These are phyloP conservation scores for Heliopora coerulea DNA, from an alignment of 92 coral and sea anemone genomes.

Conservation along the genomic window DNA sequence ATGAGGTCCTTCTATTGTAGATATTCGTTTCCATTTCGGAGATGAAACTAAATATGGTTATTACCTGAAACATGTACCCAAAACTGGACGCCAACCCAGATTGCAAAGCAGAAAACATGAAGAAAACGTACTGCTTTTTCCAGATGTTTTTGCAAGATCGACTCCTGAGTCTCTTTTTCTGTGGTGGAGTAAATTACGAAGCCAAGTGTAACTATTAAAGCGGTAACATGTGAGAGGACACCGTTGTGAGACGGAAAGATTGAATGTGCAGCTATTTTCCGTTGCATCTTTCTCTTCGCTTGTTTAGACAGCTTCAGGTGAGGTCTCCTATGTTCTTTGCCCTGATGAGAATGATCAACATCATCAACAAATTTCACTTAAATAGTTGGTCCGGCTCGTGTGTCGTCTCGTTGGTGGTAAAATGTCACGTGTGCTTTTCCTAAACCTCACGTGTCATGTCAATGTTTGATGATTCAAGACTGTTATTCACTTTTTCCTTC, in stretches of 20 bases:
- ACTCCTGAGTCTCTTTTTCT: neutral
- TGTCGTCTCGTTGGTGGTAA: too few relatives aligned
- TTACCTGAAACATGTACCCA: slow-evolving; percentile 42
- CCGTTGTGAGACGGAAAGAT: slow-evolving; percentile 29
- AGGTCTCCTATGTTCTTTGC: neutral
- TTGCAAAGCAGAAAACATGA: slow-evolving; percentile 20
- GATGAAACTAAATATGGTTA: too few relatives aligned
- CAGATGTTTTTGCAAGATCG: neutral
- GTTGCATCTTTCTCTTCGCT: neutral
- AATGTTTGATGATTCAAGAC: too few relatives aligned
- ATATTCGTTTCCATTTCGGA: too few relatives aligned
- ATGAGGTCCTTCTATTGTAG: too few relatives aligned
- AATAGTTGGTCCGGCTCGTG: neutral
- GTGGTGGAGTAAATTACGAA: slow-evolving; percentile 15
- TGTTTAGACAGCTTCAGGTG: neutral
- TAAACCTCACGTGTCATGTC: too few relatives aligned
- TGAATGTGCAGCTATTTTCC: slow-evolving; percentile 15
- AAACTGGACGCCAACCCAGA: slow-evolving; percentile 30
- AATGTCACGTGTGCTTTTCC: too few relatives aligned
- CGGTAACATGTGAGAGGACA: slow-evolving; percentile 11
- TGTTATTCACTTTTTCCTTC: too few relatives aligned
- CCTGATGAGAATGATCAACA: neutral
- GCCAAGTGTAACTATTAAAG: slow-evolving; percentile 10
- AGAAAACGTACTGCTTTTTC: neutral
- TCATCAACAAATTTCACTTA: neutral